phyloP scores from a whole-genome alignment of 2,888 invertebrate genomes.

The Tethea ocularis region DNA sequence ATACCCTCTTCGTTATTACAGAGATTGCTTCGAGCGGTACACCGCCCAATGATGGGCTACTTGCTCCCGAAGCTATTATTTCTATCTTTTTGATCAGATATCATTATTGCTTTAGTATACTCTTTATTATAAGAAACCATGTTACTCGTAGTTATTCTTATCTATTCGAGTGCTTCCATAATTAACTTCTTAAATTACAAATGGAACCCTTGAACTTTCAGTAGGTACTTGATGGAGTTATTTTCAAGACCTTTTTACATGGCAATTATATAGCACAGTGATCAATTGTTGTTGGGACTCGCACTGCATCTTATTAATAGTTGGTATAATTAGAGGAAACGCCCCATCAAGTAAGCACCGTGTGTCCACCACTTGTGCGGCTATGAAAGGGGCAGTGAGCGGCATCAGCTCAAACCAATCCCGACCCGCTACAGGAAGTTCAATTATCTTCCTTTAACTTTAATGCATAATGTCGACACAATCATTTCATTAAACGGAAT shows the following conservation, averaged over 20 bases:
- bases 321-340: slow-evolving; percentile 81
- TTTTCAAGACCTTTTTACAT: slow-evolving; percentile 47
- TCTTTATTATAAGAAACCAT: background rate
- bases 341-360: slow-evolving; percentile 69
- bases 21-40: slow-evolving; percentile 36
- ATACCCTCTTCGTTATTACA: slow-evolving; percentile 42
- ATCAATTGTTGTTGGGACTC: slow-evolving; percentile 65
- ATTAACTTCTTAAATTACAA: slow-evolving; percentile 2
- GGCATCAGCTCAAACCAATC: slow-evolving; percentile 65
- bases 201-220: slow-evolving; percentile 25
- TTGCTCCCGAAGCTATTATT: slow-evolving; percentile 22
- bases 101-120: background rate
- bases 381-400: slow-evolving; percentile 70
- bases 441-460: slow-evolving; percentile 81
- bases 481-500: slow-evolving; percentile 81
- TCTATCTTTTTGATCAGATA: slow-evolving; percentile 8
- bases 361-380: slow-evolving; percentile 51
- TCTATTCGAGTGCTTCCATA: background rate
- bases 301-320: slow-evolving; percentile 73
- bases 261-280: slow-evolving; percentile 57
- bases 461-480: slow-evolving; percentile 79
- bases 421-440: slow-evolving; percentile 75
- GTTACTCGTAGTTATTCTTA: background rate
- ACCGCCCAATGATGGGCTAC: slow-evolving; percentile 25
- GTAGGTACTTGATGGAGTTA: slow-evolving; percentile 29